Conservation (phyloP, 2,113 vertebrate species). For the Leptobrachium ailaonicum region DNA sequence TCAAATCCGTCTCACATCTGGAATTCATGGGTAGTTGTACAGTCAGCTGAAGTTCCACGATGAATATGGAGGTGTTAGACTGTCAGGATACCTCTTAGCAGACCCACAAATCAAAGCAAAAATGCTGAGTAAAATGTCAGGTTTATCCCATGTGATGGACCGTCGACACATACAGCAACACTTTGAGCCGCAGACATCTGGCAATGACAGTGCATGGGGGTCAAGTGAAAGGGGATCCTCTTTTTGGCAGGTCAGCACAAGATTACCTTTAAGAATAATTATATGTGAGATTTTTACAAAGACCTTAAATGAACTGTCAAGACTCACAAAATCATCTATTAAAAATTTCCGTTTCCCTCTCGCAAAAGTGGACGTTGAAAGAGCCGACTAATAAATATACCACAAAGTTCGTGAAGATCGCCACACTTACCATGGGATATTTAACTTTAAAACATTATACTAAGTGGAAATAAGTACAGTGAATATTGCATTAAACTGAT, state of each 20-base stretch:
- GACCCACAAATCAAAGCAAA: conserved; percentile 23
- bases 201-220: conserved; percentile 18
- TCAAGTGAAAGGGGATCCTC: conserved; percentile 23
- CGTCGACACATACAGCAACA: conserved; percentile 2
- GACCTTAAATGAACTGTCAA: conserved; percentile 15
- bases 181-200: conserved; percentile 9
- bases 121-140: conserved; percentile 15
- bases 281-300: conserved; percentile 9
- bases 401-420: too few species aligned
- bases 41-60: neutral
- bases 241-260: conserved; percentile 31
- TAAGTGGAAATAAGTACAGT: too few species aligned
- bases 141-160: conserved; percentile 22
- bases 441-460: too few species aligned
- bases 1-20: neutral
- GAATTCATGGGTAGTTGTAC: neutral
- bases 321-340: neutral
- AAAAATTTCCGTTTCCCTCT: neutral
- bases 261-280: conserved; percentile 26
- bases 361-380: neutral
- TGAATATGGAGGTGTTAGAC: neutral
- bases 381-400: neutral
- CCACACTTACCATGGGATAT: too few species aligned
- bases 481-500: too few species aligned
- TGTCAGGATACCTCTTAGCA: conserved; percentile 10